Base-by-base conservation (phyloP, 2,888 invertebrate genomes). In the Caenorhabditis sp. region DNA sequence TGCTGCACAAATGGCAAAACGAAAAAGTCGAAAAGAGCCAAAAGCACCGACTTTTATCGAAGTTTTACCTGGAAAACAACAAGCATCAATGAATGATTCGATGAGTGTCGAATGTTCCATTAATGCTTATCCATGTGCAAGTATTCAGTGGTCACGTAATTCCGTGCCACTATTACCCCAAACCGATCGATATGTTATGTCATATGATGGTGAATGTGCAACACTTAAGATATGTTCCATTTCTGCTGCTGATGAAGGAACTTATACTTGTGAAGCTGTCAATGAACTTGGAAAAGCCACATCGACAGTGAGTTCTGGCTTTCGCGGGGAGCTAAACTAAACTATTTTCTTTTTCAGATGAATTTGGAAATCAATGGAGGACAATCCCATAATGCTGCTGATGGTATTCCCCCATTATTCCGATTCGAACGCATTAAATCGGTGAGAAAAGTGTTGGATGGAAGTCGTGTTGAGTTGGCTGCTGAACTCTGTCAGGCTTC, bases 241-340 rank as follows among this genome's bases (percentile, higher is more conserved):
- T 31, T 59, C 70, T n/a, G 59, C 76, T 23, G 70, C 66, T 25
- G 81, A 81, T 69, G 82, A 82, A 70, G 94, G 94, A 49, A 90
- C 87, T 0, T 93, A 94, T 84, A 92, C 91, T n/a, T 89, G 94
- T 49, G 92, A 91, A 84, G 90, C 94, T 36, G 90, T 90, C 71
- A 94, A 94, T 88, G 92, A 91, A 79, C 92, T 92, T 81, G 94
- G 94, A 57, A 92, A 93, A 88, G 92, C 91, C 8, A 91, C 91
- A 71, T 91, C 92, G 27, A 92, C 92, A 63, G 79, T 82, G 21
- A 23, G 62, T 36, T 12, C 10, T 31, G 31, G 52, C 8, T 14
- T 59, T n/a, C 8, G n/a, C 10, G 7, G 26, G 12, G 17, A 49
- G 1, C 21, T 23, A 25, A 27, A n/a, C 17, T 7, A 60, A 63